A percentile compares a stretch with the other conserved stretches of the same genome.
These are phyloP conservation scores for Romanogobio albipinnatus DNA, from an alignment of 2,113 vertebrate genomes.

Conservation along the genomic window DNA sequence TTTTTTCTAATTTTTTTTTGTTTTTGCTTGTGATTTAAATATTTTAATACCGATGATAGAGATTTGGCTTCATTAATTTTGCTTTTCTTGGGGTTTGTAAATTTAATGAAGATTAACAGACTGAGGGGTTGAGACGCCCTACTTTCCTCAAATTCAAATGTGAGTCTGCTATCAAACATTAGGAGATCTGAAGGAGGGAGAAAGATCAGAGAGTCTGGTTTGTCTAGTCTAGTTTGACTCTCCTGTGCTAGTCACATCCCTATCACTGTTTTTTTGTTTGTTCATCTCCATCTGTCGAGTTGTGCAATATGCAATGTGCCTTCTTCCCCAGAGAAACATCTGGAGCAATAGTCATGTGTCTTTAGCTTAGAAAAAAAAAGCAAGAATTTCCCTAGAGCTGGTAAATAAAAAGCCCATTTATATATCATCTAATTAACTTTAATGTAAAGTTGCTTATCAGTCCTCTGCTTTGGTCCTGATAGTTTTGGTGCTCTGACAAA, in stretches of 20 bases:
- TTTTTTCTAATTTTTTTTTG: neutral
- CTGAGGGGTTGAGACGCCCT: slow-evolving; percentile 25
- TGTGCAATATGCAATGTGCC: slow-evolving; percentile 13
- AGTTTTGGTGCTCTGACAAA: neutral
- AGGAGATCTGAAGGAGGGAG: neutral
- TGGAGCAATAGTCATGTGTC: slow-evolving; percentile 1
- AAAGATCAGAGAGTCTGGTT: slow-evolving; percentile 40
- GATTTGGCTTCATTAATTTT: neutral
- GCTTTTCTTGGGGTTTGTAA: neutral
- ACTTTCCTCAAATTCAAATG: neutral
- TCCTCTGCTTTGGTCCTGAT: neutral
- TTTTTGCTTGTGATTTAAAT: slow-evolving; percentile 19
- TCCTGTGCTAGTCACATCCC: slow-evolving; percentile 2
- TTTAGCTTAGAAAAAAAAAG: slow-evolving; percentile 19
- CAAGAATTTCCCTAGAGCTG: neutral
- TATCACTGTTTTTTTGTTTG: neutral
- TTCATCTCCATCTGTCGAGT: slow-evolving; percentile 12
- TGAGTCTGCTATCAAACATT: slow-evolving; percentile 21
- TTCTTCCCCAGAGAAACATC: slow-evolving; percentile 6
- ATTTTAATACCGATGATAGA: neutral
- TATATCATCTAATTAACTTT: slow-evolving; percentile 4
- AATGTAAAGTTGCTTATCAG: neutral
- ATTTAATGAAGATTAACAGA: slow-evolving; percentile 40
- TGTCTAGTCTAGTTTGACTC: slow-evolving; percentile 33
- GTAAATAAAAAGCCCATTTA: neutral